These are phyloP conservation scores for Machimus rusticus DNA, from an alignment of 2,888 invertebrate genomes.

Conservation along the genomic window DNA sequence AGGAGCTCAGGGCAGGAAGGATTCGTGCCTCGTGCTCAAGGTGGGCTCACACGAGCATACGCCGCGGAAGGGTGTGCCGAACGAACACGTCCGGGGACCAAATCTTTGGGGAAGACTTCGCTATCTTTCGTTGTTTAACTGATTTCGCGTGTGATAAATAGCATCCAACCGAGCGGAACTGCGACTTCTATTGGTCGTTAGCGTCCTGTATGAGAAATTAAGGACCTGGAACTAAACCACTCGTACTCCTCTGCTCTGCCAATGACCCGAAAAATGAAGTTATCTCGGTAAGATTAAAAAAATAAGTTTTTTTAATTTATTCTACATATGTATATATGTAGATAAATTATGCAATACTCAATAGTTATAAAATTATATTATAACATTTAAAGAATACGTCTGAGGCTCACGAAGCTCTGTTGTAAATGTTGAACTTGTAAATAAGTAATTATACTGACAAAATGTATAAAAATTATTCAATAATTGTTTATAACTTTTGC, in stretches of 20 bases:
- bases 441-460: too few species aligned
- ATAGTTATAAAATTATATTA: too few species aligned
- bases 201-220: neutral
- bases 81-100: neutral
- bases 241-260: neutral
- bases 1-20: conserved; percentile 18
- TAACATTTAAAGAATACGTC: too few species aligned
- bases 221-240: neutral
- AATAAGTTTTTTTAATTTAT: neutral
- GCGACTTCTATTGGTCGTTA: neutral
- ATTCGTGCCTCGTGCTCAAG: neutral
- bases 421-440: too few species aligned
- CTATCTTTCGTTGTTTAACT: conserved; percentile 31
- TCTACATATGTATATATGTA: too few species aligned
- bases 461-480: too few species aligned
- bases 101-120: conserved; percentile 26
- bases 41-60: conserved; percentile 13
- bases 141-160: conserved; percentile 41
- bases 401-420: too few species aligned
- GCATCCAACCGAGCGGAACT: neutral
- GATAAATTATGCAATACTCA: too few species aligned
- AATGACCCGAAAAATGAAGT: neutral
- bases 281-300: neutral
- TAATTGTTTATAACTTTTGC: too few species aligned
- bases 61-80: neutral